Base-by-base conservation (phyloP, 2,888 invertebrate species). In the Parthenolecanium corni region DNA sequence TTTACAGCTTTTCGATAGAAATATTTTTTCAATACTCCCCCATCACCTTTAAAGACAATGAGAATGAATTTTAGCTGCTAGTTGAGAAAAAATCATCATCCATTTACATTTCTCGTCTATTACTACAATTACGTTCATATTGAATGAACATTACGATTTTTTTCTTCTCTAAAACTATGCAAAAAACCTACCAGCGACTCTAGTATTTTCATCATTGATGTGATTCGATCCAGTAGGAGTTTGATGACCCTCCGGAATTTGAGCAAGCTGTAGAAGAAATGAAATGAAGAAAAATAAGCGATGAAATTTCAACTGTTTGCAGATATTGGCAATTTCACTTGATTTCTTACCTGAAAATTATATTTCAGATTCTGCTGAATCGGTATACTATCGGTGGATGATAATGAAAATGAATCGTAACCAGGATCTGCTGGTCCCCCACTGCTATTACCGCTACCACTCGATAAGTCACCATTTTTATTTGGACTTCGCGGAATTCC, bases 351-450 rank as follows among this genome's bases (percentile, higher is more conserved):
- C 75, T 81, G 81, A 66, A 87, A 79, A 72, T 88, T 89, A 68
- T 85, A 85, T 72, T 89, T 86, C 65, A 86, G 75, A 53, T 84
- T 83, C 72, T 88, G 86, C 68, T 86, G 83, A 64, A 89, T 80
- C 6, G 89, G 89, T 70, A 89, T 82, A 69, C 90, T 90, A 69
- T 91, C 90, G 11, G 89, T 90, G 3, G 91, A 90, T 2, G 90
- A 91, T 42, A 92, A 74, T 0, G 92, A 92, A 72, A 90, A 91
- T 0, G 91, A 91, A 71, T 92, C 92, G 71, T 92, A 92, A 18
- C 92, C 92, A 2, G 89, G 86, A 71, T 92, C 92, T 70, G 87
- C 86, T 14, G 86, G 83, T 23, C 61, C 67, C 25, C 77, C 78
- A 21, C 82, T 82, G 68, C 81, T 82, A 40, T 64, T 64, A 64